Evolutionary conservation across 2,797 vertebrate species (phyloP).

Genomic region (Poecile montanus): DNA sequence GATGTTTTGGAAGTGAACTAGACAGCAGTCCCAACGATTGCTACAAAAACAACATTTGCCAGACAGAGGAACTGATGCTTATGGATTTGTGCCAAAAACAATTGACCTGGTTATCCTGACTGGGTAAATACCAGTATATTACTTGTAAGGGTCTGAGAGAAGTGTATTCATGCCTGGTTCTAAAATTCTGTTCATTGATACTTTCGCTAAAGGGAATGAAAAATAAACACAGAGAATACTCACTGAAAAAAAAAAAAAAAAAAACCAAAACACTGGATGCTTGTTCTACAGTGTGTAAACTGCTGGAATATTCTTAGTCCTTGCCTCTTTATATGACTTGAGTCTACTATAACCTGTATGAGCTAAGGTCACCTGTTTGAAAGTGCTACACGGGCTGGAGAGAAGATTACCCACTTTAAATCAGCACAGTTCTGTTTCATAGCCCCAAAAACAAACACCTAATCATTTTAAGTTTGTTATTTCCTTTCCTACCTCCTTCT

Average conservation of each 20-base stretch:
- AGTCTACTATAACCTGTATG: not conserved
- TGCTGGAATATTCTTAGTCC: not conserved
- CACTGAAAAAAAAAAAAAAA: not conserved
- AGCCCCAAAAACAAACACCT: not conserved
- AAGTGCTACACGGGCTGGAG: not conserved
- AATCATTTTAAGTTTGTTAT: not conserved
- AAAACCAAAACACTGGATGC: not conserved
- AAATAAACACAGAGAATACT: not conserved
- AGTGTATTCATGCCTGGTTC: slow-evolving; percentile 23
- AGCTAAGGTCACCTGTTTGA: not conserved
- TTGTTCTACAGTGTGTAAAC: not conserved
- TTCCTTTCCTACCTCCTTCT: not conserved
- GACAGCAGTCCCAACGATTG: slow-evolving; percentile 48
- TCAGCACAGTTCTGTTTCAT: not conserved
- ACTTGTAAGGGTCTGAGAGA: slow-evolving; percentile 4
- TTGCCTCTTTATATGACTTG: not conserved
- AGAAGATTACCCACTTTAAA: not conserved
- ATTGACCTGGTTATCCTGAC: slow-evolving; percentile 41
- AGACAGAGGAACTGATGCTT: slow-evolving; percentile 49
- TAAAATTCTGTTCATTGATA: slow-evolving; percentile 44
- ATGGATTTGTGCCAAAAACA: slow-evolving; percentile 48
- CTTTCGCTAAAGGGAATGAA: slow-evolving; percentile 23
- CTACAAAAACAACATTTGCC: slow-evolving; percentile 50
- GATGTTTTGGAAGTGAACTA: slow-evolving; percentile 63
- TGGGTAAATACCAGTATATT: slow-evolving; percentile 34